Base-by-base conservation (phyloP, 2,113 vertebrate species). In the Sinocyclocheilus anshuiensis region DNA sequence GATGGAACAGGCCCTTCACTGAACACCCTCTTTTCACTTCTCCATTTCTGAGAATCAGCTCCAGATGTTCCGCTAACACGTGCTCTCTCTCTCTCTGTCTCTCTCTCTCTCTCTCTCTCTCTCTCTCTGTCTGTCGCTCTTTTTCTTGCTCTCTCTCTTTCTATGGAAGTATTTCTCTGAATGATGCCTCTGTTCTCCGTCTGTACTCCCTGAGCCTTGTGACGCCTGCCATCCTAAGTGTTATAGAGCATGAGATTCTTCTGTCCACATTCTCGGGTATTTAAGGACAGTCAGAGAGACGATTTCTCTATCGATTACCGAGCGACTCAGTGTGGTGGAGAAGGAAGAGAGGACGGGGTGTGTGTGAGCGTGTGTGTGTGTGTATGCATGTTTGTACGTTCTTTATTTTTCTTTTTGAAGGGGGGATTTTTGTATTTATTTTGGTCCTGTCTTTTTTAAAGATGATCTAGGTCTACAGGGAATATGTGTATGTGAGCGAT, bases 11-110 rank as follows among this genome's bases (percentile, higher is more conserved):
- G 90, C 87, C 87, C 93, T 95, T 94, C 91, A 94, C 93, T 92
- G 83, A 76, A 77, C 81, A 42, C 59, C 74, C 76, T 53, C 83
- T 76, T 57, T 36, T 75, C n/a, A 50, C 75, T 74, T 95, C 95
- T 95, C 95, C 96, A 96, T 94, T 95, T 95, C 96, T 96, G 96
- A 97, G 96, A 96, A 97, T 97, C 96, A 95, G 96, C 96, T 96
- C 95, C 94, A 96, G 95, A 96, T 86, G 94, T 97, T 95, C 96
- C 94, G 95, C 96, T 96, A 96, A 84, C 11, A 24, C 33, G 4
- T n/a, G n/a, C 94, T 96, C 39, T 61, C 11, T 24, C 36, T 77
- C 57, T 16, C 74, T 77, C 59, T 69, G 4, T 36, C 36, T 36
- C 36, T 36, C 16, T 77, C 93, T 94, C 95, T 95, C 94, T 96